Evolutionary conservation across 2,113 vertebrate genomes (phyloP).

Genomic region (Chauna torquata): DNA sequence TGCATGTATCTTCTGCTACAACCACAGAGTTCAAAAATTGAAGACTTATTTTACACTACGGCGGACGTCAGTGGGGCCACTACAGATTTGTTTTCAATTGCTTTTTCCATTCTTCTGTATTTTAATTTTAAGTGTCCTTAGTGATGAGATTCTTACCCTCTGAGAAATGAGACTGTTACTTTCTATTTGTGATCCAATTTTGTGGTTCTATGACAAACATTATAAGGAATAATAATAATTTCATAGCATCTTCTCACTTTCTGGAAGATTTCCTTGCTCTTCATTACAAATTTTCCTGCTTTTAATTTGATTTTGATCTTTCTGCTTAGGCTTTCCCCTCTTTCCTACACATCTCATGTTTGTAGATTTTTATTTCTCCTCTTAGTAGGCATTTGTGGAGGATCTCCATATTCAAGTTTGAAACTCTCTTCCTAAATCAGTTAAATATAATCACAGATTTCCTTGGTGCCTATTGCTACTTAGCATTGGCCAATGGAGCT

Average conservation of each 20-base stretch:
- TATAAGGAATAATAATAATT: neutral
- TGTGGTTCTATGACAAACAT: neutral
- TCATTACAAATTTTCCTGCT: neutral
- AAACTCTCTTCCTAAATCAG: neutral
- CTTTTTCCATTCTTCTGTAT: neutral
- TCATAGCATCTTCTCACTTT: neutral
- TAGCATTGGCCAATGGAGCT: neutral
- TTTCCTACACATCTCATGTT: neutral
- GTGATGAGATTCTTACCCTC: neutral
- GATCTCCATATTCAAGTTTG: neutral
- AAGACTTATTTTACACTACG: neutral
- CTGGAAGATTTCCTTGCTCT: neutral
- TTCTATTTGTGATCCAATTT: neutral
- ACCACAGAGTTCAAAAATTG: neutral
- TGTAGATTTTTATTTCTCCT: neutral
- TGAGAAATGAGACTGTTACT: neutral
- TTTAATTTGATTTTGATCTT: neutral
- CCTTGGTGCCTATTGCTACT: neutral
- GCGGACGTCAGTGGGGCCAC: neutral
- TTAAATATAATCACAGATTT: neutral
- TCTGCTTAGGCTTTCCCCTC: neutral
- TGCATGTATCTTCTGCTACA: neutral
- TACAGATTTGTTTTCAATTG: neutral
- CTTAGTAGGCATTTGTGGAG: neutral
- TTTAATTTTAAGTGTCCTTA: neutral